Base-by-base conservation (phyloP, 1,140 invertebrate genomes). In the Yoshiicerus persimilis region DNA sequence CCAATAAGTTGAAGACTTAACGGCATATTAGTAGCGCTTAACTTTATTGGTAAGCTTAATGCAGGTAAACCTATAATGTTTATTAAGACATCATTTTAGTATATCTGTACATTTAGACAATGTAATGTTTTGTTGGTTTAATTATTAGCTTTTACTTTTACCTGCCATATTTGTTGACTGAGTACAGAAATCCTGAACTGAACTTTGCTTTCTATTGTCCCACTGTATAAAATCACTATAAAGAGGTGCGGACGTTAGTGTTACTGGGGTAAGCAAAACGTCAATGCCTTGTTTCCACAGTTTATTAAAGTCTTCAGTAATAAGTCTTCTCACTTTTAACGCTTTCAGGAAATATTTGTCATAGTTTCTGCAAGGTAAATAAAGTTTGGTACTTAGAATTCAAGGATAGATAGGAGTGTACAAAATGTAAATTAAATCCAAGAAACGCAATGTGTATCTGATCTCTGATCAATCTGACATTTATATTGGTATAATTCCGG, bases 141-240 rank as follows among this genome's bases (percentile, higher is more conserved):
- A 56, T 77, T 77, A 16, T 30, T 13, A 27, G 30, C 8, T 34
- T n/a, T 4, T 38, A 77, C 8, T 84, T 88, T 92, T 92, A 95
- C 96, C 98, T 36, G 98, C 97, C 96, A 99, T 96, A 92, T 99
- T 99, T 0, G 96, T 96, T 6, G 98, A 95, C 92, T 99, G 97
- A 0, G 98, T 99, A 91, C 96, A 99, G 92, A 95, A 97, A 93
- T 99, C 99, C 92, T 99, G 97, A 47, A 96, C 93, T 0, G 96
- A 95, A 92, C 96, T 97, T 90, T 98, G 96, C 90, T 96, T 96
- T 86, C 97, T 94, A 92, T 98, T 98, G 90, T 97, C 96, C 87
- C 95, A 94, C 41, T 93, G 93, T 0, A 93, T 92, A 92, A 98
- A 99, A 89, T 98, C 95, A n/a, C 93, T 94, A 91, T 96, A 96